Percentiles rank a stretch among this genome's conserved stretches.
Evolutionary conservation across 2,113 vertebrate genomes (phyloP).

Genomic region (Festucalex cinctus): DNA sequence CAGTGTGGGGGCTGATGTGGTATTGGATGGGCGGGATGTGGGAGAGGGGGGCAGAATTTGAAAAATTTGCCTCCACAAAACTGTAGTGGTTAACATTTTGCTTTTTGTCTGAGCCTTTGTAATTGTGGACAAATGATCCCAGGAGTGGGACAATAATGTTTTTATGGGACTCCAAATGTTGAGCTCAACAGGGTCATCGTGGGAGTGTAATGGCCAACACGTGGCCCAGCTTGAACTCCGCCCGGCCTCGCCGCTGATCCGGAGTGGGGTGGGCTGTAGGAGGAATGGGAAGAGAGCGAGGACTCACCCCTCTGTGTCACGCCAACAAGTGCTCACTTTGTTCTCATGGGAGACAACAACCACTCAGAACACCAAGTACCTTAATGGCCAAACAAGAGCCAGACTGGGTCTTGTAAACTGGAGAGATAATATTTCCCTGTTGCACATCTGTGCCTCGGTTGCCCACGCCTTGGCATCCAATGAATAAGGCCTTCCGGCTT

Average conservation of each 20-base stretch:
- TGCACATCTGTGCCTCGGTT: slow-evolving; percentile 74
- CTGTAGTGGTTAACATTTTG: slow-evolving; percentile 78
- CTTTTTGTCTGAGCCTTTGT: slow-evolving; percentile 75
- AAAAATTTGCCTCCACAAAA: slow-evolving; percentile 73
- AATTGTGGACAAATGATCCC: slow-evolving; percentile 81
- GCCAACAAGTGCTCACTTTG: slow-evolving; percentile 82
- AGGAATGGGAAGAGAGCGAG: slow-evolving; percentile 61
- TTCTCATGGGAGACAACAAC: slow-evolving; percentile 72
- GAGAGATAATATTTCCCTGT: slow-evolving; percentile 83
- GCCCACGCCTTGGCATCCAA: slow-evolving; percentile 72
- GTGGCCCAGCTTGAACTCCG: slow-evolving; percentile 85
- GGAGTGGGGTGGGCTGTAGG: slow-evolving; percentile 54
- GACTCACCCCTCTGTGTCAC: slow-evolving; percentile 58
- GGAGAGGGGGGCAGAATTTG: slow-evolving; percentile 68
- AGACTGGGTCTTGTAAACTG: slow-evolving; percentile 75
- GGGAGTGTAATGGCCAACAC: slow-evolving; percentile 80
- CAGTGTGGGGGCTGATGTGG: slow-evolving; percentile 62
- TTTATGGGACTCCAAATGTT: slow-evolving; percentile 88
- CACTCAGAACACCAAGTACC: slow-evolving; percentile 77
- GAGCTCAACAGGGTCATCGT: slow-evolving; percentile 85
- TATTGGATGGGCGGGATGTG: slow-evolving; percentile 30
- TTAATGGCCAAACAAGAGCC: slow-evolving; percentile 65
- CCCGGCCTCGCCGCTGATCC: slow-evolving; percentile 62
- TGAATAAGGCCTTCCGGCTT: slow-evolving; percentile 66
- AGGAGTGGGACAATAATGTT: slow-evolving; percentile 87